Evolutionary conservation across 2,797 vertebrate genomes (phyloP).

Genomic region (Coilia nasus): DNA sequence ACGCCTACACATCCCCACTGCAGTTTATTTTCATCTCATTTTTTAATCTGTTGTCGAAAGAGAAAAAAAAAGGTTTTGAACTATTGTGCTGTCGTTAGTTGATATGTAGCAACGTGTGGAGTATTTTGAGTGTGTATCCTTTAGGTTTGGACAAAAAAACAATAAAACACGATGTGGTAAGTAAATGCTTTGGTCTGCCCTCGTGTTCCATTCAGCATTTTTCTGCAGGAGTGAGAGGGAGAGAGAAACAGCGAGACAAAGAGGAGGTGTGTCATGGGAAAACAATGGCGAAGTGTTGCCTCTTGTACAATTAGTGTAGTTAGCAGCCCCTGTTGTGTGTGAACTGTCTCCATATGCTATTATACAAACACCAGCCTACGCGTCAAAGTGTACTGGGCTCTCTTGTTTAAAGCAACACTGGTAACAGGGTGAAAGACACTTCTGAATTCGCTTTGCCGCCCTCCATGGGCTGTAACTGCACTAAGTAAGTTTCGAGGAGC

Average conservation of each 20-base stretch:
- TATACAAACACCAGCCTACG: background rate
- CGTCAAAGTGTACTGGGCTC: background rate
- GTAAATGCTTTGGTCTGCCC: constrained; percentile 45
- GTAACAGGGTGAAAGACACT: too few species aligned
- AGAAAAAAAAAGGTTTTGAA: constrained; percentile 60
- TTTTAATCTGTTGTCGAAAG: constrained; percentile 60
- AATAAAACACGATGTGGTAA: constrained; percentile 74
- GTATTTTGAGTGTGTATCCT: constrained; percentile 74
- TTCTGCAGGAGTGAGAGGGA: background rate
- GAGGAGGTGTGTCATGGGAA: background rate
- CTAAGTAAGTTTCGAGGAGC: too few species aligned
- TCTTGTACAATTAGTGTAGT: background rate
- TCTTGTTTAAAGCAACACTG: background rate
- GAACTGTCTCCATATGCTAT: background rate
- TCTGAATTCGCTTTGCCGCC: too few species aligned
- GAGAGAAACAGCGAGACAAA: background rate
- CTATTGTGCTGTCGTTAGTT: constrained; percentile 75
- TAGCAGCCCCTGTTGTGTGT: background rate
- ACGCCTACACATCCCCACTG: constrained; percentile 45
- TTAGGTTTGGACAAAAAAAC: constrained; percentile 69
- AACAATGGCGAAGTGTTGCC: background rate
- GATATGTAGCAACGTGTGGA: constrained; percentile 71
- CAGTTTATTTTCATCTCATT: constrained; percentile 46
- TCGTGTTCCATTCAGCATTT: background rate
- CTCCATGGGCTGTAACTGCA: too few species aligned